Conservation (phyloP, 2,888 invertebrate genomes). For the Melinaea marsaeus region DNA sequence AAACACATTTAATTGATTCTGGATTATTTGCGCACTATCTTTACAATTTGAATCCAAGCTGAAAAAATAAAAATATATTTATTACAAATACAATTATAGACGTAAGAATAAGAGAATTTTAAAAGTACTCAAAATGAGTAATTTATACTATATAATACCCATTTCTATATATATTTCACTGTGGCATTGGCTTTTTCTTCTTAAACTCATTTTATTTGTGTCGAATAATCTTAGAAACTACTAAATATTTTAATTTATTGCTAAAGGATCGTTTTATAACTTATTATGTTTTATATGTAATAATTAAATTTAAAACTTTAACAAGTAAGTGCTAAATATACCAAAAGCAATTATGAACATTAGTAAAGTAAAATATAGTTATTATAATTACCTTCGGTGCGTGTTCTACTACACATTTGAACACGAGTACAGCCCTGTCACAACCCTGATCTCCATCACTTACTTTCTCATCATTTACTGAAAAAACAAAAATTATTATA, state of each 20-base stretch:
- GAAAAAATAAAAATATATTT: constrained; percentile 38
- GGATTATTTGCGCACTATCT: neutral
- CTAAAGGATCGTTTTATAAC: no score
- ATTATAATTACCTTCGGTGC: constrained; percentile 52
- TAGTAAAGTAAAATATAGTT: neutral
- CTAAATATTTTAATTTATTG: no score
- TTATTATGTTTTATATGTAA: no score
- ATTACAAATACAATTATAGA: neutral
- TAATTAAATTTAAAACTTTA: no score
- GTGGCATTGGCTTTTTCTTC: no score
- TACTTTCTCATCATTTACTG: constrained; percentile 58
- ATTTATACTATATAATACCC: no score
- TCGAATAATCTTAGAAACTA: no score
- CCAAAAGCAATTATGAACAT: neutral
- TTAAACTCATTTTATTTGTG: no score
- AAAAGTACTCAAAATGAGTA: no score
- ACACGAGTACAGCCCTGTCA: constrained; percentile 59
- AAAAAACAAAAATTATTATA: constrained; percentile 28
- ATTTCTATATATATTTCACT: no score
- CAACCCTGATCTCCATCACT: constrained; percentile 64
- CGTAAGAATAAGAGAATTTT: no score
- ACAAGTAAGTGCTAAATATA: no score
- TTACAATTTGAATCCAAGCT: constrained; percentile 60
- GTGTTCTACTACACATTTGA: constrained; percentile 57
- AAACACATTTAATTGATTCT: neutral